Conservation (phyloP, 2,888 invertebrate species). For the Pollenia labialis region DNA sequence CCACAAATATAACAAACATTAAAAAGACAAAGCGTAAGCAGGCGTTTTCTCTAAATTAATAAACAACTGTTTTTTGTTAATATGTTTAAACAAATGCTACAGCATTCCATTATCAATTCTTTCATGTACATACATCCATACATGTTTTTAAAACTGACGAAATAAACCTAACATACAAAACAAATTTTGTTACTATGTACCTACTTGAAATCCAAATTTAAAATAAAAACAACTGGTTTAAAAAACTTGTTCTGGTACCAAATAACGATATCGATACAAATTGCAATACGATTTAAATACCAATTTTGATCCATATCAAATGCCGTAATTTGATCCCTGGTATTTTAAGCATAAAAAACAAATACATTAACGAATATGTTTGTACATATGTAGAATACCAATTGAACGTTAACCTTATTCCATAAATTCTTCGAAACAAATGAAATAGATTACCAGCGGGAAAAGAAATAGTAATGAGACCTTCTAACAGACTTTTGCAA, state of each 20-base stretch:
- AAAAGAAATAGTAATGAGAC: too few relatives aligned
- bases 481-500: too few relatives aligned
- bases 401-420: neutral
- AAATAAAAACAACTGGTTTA: constrained; percentile 9
- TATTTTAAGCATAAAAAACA: neutral
- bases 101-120: neutral
- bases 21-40: too few relatives aligned
- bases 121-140: neutral
- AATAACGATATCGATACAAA: too few relatives aligned
- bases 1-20: too few relatives aligned
- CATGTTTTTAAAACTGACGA: neutral
- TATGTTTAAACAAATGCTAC: constrained; percentile 27
- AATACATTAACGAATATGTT: neutral
- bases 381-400: neutral
- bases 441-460: too few relatives aligned
- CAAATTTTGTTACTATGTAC: neutral
- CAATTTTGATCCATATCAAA: too few relatives aligned
- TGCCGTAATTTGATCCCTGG: too few relatives aligned
- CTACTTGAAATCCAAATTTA: neutral
- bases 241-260: constrained; percentile 5
- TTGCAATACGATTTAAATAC: too few relatives aligned
- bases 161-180: too few relatives aligned
- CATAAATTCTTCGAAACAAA: too few relatives aligned
- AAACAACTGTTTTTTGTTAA: neutral
- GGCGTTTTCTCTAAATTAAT: neutral